phyloP scores from a whole-genome alignment of 2,888 invertebrate genomes.

The Pollenia labialis region DNA sequence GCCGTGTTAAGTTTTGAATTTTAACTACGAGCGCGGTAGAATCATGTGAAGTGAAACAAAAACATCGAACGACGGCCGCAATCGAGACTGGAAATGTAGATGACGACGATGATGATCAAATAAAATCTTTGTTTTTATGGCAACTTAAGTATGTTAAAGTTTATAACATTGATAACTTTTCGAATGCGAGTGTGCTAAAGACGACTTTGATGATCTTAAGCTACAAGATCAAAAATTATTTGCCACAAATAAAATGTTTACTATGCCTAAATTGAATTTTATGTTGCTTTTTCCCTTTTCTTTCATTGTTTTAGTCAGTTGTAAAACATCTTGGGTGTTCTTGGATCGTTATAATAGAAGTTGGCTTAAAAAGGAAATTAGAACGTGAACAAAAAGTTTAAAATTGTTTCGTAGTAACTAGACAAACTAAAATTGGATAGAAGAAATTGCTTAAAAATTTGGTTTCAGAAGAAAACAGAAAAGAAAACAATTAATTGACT shows the following conservation, averaged over 20 bases:
- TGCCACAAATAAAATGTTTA: constrained; percentile 50
- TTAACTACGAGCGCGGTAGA: constrained; percentile 30
- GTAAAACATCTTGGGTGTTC: constrained; percentile 59
- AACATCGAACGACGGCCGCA: background rate
- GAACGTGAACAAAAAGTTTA: background rate
- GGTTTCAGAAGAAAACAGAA: no score
- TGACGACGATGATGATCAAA: constrained; percentile 75
- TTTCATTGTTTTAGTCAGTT: constrained; percentile 4
- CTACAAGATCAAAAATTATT: constrained; percentile 56
- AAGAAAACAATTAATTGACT: no score
- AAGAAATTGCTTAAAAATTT: no score
- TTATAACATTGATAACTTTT: constrained; percentile 72
- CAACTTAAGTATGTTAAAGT: constrained; percentile 75
- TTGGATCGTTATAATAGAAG: constrained; percentile 8
- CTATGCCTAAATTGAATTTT: constrained; percentile 29
- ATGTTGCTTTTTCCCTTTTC: background rate
- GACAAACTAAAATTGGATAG: background rate
- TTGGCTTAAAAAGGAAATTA: background rate
- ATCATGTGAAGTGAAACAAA: constrained; percentile 32
- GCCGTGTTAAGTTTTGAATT: constrained; percentile 46
- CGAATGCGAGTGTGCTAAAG: constrained; percentile 33
- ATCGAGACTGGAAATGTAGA: constrained; percentile 51
- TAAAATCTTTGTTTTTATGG: constrained; percentile 82
- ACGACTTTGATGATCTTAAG: constrained; percentile 64
- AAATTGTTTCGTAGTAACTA: background rate